Evolutionary conservation across 1,140 invertebrate species (phyloP).

Genomic region (Drosophila grimshawi): DNA sequence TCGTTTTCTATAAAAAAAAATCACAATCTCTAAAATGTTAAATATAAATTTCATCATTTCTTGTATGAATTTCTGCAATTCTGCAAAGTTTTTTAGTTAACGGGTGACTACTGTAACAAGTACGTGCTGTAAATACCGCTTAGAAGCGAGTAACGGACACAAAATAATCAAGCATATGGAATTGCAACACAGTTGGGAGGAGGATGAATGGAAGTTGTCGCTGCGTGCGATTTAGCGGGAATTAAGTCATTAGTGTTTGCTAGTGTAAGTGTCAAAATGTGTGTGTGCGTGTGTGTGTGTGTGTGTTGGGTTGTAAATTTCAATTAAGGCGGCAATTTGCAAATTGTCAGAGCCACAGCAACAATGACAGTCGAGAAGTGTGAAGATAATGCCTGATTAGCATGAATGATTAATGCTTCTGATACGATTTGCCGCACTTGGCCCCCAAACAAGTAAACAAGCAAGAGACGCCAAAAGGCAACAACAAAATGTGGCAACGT

Average conservation of each 20-base stretch:
- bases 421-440: conserved; percentile 30
- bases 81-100: neutral
- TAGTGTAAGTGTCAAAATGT: neutral
- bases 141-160: conserved; percentile 31
- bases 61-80: no score
- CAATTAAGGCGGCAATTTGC: conserved; percentile 79
- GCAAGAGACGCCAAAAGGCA: neutral
- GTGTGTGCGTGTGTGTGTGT: conserved; percentile 14
- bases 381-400: conserved; percentile 72
- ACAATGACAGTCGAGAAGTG: conserved; percentile 40
- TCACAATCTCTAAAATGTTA: no score
- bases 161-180: conserved; percentile 12
- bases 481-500: conserved; percentile 38
- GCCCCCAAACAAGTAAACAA: conserved; percentile 13
- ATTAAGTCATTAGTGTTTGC: conserved; percentile 71
- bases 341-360: conserved; percentile 62
- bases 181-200: conserved; percentile 1
- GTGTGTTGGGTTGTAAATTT: conserved; percentile 52
- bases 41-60: no score
- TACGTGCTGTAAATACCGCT: conserved; percentile 53
- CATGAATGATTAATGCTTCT: conserved; percentile 69
- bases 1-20: no score
- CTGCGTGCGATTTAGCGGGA: conserved; percentile 63
- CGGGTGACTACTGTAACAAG: neutral
- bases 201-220: conserved; percentile 18